Evolutionary conservation across 1,140 invertebrate genomes (phyloP).

Genomic region (Pentalonia nigronervosa): DNA sequence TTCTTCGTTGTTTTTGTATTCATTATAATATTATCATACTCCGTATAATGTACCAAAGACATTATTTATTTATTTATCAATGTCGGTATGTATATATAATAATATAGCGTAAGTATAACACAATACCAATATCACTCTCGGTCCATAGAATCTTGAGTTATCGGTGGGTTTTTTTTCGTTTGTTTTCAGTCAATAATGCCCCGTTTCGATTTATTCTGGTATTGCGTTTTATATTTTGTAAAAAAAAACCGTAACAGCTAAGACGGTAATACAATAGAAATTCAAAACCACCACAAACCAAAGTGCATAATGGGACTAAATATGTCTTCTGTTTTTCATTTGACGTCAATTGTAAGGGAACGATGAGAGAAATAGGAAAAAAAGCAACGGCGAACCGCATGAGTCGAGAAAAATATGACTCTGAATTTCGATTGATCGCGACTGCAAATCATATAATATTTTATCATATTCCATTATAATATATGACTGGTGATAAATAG

Average conservation of each 20-base stretch:
- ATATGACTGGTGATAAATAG: background rate
- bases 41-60: background rate
- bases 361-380: background rate
- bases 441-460: background rate
- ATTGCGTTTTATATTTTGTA: background rate
- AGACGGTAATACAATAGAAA: background rate
- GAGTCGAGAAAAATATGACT: background rate
- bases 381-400: background rate
- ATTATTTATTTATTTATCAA: background rate
- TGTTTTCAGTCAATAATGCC: constrained; percentile 3
- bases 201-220: background rate
- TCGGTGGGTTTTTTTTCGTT: background rate
- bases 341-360: background rate
- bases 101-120: background rate
- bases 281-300: background rate
- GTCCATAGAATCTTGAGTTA: background rate
- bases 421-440: background rate
- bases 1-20: background rate
- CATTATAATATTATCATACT: background rate
- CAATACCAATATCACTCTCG: background rate
- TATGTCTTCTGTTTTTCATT: background rate
- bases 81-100: background rate
- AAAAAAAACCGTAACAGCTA: background rate
- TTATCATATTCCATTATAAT: background rate
- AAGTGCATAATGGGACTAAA: constrained; percentile 15